These are phyloP conservation scores for Eilema sororculum DNA, from an alignment of 2,888 invertebrate species.

Conservation along the genomic window DNA sequence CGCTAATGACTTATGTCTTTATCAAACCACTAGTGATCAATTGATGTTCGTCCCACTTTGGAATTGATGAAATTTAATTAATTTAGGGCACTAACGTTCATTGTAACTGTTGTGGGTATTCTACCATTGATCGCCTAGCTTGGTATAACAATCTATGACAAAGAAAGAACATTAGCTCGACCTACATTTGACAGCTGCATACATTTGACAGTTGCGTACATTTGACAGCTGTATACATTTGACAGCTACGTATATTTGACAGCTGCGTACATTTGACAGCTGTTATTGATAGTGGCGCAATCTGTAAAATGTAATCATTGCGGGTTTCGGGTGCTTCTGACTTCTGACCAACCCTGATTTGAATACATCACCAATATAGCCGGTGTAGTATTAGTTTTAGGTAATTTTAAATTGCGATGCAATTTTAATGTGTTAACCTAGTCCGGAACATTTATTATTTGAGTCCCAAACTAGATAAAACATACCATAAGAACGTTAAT, in stretches of 20 bases:
- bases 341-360: too few species aligned
- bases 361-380: too few species aligned
- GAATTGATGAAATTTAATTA: not conserved
- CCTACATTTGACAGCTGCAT: not conserved
- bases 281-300: not conserved
- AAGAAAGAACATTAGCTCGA: not conserved
- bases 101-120: not conserved
- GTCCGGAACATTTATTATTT: not conserved
- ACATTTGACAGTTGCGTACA: not conserved
- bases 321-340: too few species aligned
- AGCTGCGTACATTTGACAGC: slow-evolving; percentile 4
- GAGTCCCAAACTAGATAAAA: not conserved
- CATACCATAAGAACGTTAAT: not conserved
- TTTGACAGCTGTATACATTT: not conserved
- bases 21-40: not conserved
- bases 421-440: too few species aligned
- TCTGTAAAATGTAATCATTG: not conserved
- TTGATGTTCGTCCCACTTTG: not conserved
- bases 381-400: too few species aligned
- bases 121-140: not conserved
- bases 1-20: not conserved
- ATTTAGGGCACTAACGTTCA: not conserved
- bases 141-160: not conserved
- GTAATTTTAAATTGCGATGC: too few species aligned
- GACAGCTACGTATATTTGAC: not conserved